Conservation (phyloP, 1,140 invertebrate species). For the Tenebrio molitor region DNA sequence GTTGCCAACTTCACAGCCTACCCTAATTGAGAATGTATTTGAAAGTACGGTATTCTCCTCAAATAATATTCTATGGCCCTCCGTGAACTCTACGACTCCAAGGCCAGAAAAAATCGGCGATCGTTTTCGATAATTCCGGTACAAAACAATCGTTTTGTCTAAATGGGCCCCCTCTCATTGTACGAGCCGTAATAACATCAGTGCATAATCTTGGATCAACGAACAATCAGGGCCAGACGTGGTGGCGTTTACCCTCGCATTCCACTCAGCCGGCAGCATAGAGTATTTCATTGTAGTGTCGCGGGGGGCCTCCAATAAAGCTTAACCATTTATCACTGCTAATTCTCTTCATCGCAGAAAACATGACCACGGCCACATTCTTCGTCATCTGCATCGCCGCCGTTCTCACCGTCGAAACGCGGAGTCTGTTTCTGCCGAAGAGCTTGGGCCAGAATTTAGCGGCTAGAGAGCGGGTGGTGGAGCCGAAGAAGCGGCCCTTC, state of each 20-base stretch:
- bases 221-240: conserved; percentile 49
- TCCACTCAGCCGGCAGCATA: conserved; percentile 61
- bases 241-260: conserved; percentile 59
- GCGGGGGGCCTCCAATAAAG: conserved; percentile 60
- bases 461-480: conserved; percentile 59
- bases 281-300: conserved; percentile 63
- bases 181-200: conserved; percentile 18
- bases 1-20: no score
- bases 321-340: conserved; percentile 62
- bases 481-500: conserved; percentile 77
- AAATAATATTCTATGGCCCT: no score
- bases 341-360: conserved; percentile 55
- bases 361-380: conserved; percentile 56
- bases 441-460: conserved; percentile 53
- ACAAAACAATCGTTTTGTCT: conserved; percentile 18
- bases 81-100: not conserved
- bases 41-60: no score
- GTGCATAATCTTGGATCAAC: conserved; percentile 39
- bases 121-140: not conserved
- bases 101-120: not conserved
- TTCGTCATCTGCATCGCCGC: conserved; percentile 48
- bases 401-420: conserved; percentile 50
- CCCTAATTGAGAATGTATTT: no score
- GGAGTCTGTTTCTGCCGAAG: conserved; percentile 59
- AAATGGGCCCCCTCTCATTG: conserved; percentile 22